phyloP scores from a whole-genome alignment of 2,113 vertebrate species.

The Cygnus buccinator region DNA sequence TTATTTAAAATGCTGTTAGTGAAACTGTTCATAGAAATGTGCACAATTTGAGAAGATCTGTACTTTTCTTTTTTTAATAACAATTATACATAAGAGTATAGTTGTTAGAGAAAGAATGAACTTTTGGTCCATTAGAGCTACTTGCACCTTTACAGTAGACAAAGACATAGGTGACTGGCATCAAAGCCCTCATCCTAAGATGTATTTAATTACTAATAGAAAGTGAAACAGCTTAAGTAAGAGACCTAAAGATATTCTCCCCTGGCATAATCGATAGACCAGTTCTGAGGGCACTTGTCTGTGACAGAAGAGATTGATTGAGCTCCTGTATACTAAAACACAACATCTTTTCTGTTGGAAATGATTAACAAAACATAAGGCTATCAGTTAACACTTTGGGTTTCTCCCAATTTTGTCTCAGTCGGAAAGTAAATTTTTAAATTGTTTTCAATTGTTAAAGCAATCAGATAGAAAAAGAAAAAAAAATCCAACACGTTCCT shows the following conservation, averaged over 20 bases:
- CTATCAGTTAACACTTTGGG: not conserved
- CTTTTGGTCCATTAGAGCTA: not conserved
- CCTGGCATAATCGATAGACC: not conserved
- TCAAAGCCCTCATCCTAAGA: not conserved
- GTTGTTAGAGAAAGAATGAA: not conserved
- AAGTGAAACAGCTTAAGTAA: not conserved
- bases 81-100: not conserved
- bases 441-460: not conserved
- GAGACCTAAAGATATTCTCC: conserved; percentile 1
- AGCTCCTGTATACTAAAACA: not conserved
- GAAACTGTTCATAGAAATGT: not conserved
- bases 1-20: not conserved
- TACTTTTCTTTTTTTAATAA: not conserved
- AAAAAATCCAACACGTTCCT: not conserved
- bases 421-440: not conserved
- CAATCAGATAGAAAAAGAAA: not conserved
- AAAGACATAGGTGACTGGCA: not conserved
- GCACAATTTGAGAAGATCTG: not conserved
- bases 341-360: not conserved
- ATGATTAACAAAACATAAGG: conserved; percentile 2
- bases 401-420: not conserved
- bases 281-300: conserved; percentile 36
- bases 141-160: not conserved
- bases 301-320: conserved; percentile 57
- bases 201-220: conserved; percentile 9